These are phyloP conservation scores for Andrena haemorrhoa DNA, from an alignment of 2,888 invertebrate genomes.

Conservation along the genomic window DNA sequence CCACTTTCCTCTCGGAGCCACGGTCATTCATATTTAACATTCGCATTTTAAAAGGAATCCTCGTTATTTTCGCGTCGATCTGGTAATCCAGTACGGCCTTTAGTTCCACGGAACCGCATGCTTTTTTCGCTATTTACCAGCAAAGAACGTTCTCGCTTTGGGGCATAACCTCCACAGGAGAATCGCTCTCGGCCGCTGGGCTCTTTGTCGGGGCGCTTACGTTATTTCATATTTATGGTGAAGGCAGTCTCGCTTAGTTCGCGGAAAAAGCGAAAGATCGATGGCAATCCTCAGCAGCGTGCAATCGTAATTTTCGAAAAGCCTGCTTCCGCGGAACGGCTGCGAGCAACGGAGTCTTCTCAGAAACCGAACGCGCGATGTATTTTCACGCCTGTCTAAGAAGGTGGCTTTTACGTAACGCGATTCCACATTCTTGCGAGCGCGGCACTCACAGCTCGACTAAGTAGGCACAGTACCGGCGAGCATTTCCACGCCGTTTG, in stretches of 20 bases:
- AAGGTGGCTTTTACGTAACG: slow-evolving; percentile 64
- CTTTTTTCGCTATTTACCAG: slow-evolving; percentile 36
- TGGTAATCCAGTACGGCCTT: slow-evolving; percentile 34
- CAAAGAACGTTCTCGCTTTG: slow-evolving; percentile 22
- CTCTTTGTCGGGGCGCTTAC: slow-evolving; percentile 5
- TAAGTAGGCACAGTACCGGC: slow-evolving; percentile 30
- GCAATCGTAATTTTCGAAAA: slow-evolving; percentile 52
- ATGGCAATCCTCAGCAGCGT: slow-evolving; percentile 36
- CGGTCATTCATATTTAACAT: slow-evolving; percentile 18
- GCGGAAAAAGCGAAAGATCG: slow-evolving; percentile 54
- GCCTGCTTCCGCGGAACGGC: slow-evolving; percentile 40
- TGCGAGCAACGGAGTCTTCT: slow-evolving; percentile 51
- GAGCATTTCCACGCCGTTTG: slow-evolving; percentile 40
- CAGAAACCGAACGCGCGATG: slow-evolving; percentile 54
- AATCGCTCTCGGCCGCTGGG: background rate
- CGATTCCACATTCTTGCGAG: slow-evolving; percentile 57
- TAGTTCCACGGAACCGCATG: slow-evolving; percentile 27
- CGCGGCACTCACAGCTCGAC: slow-evolving; percentile 29
- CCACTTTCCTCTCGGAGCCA: slow-evolving; percentile 7
- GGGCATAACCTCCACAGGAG: slow-evolving; percentile 31
- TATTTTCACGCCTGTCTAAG: slow-evolving; percentile 67
- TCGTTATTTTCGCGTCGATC: slow-evolving; percentile 34
- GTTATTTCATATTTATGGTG: slow-evolving; percentile 53
- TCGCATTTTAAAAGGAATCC: slow-evolving; percentile 24
- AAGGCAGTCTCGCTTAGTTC: slow-evolving; percentile 47